Evolutionary conservation across 2,113 vertebrate species (phyloP), one percentile per base, ranked within the genome.

Genomic region (Ailuropoda melanoleuca): DNA sequence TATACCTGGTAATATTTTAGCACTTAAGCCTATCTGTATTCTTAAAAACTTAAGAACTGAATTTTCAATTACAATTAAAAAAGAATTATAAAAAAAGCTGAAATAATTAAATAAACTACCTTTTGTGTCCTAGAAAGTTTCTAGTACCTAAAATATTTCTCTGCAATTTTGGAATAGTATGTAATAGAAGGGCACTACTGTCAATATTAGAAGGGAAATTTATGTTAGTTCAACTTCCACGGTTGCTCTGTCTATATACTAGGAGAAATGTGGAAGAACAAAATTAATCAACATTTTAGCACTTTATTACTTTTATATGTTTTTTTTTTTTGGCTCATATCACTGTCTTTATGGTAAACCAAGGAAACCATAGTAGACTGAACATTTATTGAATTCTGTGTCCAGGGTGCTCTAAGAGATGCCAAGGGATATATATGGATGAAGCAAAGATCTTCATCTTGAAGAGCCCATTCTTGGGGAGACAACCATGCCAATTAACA

Each of bases 1-100:
- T 98, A 93, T 97, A 97, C 89, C 98, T 97, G 97, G 82, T 97
- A 97, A 74, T 72, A 95, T 96, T 97, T 95, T 93, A 88, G 95
- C 48, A 34, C 74, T 97, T 74, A 62, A 96, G 26, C 72, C 72
- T 93, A 26, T 97, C 68, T 97, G 68, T 60, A 88, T 97, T 98
- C 97, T 97, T 84, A 96, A 72, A 97, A 74, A 68, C 68, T 86
- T 88, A 64, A 97, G 23, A 96, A n/a, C 17, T 95, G 56, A 95
- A 84, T 98, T 97, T 94, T 95, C 93, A 95, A 95, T 94, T 24
- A 83, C 18, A 97, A 89, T 74, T 90, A 90, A 97, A 77, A 91
- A 50, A 50, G 31, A 85, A 62, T 37, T 85, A 82, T 85, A 82
- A 84, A 6, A 43, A 96, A 97, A 97, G 13, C 34, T 88, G 17